Conservation (phyloP, 1,140 invertebrate species). For the Coptotermes formosanus region DNA sequence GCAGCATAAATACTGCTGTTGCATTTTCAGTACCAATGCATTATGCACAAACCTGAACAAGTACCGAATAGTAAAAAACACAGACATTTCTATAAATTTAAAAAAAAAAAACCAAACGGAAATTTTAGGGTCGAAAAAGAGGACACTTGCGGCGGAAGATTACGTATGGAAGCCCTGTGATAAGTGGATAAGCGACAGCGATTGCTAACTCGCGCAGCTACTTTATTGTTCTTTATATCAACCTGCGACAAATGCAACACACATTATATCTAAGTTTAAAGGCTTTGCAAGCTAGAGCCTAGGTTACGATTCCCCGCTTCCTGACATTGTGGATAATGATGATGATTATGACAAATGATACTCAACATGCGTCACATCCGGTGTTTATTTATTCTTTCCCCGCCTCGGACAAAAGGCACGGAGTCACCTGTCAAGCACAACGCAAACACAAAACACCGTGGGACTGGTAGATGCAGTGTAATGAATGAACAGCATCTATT, state of each 20-base stretch:
- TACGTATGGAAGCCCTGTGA: no score
- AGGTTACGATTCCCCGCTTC: background rate
- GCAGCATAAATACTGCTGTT: no score
- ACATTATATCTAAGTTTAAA: background rate
- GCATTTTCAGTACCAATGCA: no score
- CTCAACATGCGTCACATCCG: background rate
- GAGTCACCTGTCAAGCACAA: background rate
- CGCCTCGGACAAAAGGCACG: background rate
- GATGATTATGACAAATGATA: conserved; percentile 9
- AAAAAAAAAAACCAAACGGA: no score
- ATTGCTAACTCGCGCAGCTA: background rate
- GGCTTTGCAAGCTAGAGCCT: background rate
- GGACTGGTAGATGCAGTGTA: background rate
- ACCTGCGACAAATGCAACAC: background rate
- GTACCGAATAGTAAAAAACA: no score
- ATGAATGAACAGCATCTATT: conserved; percentile 3
- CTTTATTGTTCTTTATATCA: background rate
- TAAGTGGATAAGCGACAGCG: no score
- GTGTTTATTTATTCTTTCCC: conserved; percentile 13
- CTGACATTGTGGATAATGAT: background rate
- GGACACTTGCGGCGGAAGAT: no score
- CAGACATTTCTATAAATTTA: no score
- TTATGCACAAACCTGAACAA: no score
- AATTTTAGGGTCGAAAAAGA: no score
- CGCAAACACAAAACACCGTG: background rate